A percentile compares a stretch with the other conserved stretches of the same genome.
These are phyloP conservation scores for Albula goreensis DNA, from an alignment of 2,113 vertebrate genomes.

Conservation along the genomic window DNA sequence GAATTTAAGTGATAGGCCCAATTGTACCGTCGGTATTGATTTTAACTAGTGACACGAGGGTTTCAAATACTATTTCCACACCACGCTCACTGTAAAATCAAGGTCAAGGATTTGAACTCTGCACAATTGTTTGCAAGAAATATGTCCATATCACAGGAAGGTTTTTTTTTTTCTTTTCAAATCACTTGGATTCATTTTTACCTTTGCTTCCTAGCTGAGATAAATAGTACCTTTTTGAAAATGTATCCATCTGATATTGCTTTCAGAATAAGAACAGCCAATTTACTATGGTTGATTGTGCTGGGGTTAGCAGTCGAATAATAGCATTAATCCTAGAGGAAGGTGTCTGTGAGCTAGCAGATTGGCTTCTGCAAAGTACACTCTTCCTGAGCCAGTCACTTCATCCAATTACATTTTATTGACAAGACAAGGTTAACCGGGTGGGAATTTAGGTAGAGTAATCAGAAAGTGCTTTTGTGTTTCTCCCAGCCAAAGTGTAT, in stretches of 20 bases:
- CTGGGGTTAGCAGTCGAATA: constrained; percentile 46
- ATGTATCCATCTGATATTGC: constrained; percentile 36
- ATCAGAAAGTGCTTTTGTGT: constrained; percentile 47
- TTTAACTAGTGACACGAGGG: constrained; percentile 1
- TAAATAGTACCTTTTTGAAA: constrained; percentile 26
- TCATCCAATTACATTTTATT: constrained; percentile 59
- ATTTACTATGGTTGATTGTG: constrained; percentile 48
- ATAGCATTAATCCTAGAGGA: constrained; percentile 54
- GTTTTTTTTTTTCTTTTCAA: not conserved
- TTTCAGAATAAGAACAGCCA: constrained; percentile 38
- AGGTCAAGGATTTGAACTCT: not conserved
- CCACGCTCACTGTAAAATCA: not conserved
- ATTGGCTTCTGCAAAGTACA: constrained; percentile 53
- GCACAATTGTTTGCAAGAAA: not conserved
- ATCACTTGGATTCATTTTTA: constrained; percentile 12
- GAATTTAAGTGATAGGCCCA: constrained; percentile 15
- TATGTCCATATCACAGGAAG: not conserved
- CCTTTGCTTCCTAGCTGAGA: constrained; percentile 12
- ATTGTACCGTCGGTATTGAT: constrained; percentile 22
- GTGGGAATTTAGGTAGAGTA: constrained; percentile 35
- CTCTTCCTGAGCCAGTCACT: constrained; percentile 51
- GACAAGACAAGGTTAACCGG: constrained; percentile 49
- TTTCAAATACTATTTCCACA: not conserved
- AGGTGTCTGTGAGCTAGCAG: constrained; percentile 46
- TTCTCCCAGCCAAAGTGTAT: constrained; percentile 28